Conservation (phyloP, 2,113 vertebrate species). For the Muntiacus reevesi region DNA sequence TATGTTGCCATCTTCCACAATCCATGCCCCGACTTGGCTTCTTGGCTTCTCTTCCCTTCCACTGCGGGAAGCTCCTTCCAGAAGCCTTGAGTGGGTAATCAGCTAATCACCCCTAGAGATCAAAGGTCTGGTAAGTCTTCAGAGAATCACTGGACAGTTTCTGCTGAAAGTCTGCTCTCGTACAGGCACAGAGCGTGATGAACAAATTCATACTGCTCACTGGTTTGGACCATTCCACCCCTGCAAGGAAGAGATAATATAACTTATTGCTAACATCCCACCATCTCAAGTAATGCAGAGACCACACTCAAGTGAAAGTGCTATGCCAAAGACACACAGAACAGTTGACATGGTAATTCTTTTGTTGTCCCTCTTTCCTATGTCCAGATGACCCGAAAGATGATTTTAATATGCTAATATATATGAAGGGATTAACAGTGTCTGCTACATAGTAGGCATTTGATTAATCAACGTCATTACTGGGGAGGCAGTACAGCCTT, state of each 20-base stretch:
- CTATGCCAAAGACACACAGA: background rate
- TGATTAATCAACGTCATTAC: background rate
- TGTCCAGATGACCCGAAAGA: background rate
- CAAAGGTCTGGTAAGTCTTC: conserved; percentile 9
- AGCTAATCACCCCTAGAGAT: conserved; percentile 78
- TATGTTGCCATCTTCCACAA: conserved; percentile 33
- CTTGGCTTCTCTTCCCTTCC: conserved; percentile 49
- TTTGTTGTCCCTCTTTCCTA: background rate
- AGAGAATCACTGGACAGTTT: conserved; percentile 87
- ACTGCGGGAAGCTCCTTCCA: conserved; percentile 72
- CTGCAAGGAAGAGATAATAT: conserved; percentile 77
- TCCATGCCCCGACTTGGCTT: conserved; percentile 63
- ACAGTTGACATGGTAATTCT: background rate
- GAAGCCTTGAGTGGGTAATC: conserved; percentile 81
- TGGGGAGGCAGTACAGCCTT: background rate
- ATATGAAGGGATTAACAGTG: background rate
- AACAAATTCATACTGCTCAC: conserved; percentile 97
- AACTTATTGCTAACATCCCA: background rate
- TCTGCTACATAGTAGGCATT: background rate
- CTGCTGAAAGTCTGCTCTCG: conserved; percentile 87
- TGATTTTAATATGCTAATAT: background rate
- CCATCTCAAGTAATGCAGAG: background rate
- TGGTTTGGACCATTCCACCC: conserved; percentile 99
- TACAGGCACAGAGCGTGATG: conserved; percentile 94
- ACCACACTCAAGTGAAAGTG: background rate